Evolutionary conservation across 2,888 invertebrate genomes (phyloP).

Genomic region (Dimorphilus gyrociliatus): DNA sequence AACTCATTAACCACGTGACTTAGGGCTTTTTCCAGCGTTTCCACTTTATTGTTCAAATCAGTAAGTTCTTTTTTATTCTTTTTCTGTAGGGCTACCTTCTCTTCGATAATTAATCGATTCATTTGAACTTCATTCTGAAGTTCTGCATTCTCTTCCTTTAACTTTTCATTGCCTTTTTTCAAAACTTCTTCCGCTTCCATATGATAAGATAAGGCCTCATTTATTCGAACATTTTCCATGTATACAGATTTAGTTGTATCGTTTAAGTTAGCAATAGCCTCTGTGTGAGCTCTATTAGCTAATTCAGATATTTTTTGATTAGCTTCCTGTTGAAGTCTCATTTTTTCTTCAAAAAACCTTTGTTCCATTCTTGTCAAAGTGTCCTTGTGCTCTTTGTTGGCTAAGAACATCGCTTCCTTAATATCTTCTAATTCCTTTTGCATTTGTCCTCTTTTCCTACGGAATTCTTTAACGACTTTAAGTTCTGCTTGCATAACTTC

Average conservation of each 20-base stretch:
- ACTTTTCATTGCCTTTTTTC: slow-evolving; percentile 18
- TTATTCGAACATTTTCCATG: slow-evolving; percentile 34
- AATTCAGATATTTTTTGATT: slow-evolving; percentile 36
- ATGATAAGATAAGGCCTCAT: slow-evolving; percentile 30
- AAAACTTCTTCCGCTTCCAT: slow-evolving; percentile 25
- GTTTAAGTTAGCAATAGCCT: slow-evolving; percentile 35
- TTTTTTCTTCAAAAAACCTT: slow-evolving; percentile 39
- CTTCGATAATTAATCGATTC: slow-evolving; percentile 27
- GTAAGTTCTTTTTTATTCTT: slow-evolving; percentile 24
- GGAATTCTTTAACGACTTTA: slow-evolving; percentile 34
- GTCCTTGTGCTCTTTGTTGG: slow-evolving; percentile 31
- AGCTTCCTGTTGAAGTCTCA: slow-evolving; percentile 35
- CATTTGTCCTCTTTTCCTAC: slow-evolving; percentile 32
- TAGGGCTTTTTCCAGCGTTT: slow-evolving; percentile 29
- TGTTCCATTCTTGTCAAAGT: slow-evolving; percentile 32
- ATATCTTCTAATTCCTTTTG: slow-evolving; percentile 38
- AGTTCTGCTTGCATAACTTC: slow-evolving; percentile 33
- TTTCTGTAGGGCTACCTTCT: slow-evolving; percentile 26
- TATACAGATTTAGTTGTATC: slow-evolving; percentile 37
- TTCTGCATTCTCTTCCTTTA: slow-evolving; percentile 22
- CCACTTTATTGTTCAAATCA: slow-evolving; percentile 29
- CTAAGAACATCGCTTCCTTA: slow-evolving; percentile 31
- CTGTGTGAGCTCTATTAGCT: slow-evolving; percentile 34
- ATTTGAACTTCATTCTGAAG: slow-evolving; percentile 27
- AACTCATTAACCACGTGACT: slow-evolving; percentile 34